A percentile compares a stretch with the other conserved stretches of the same genome.
Evolutionary conservation across 2,797 vertebrate genomes (phyloP).

Genomic region (Myiothlypis chrysogaster): DNA sequence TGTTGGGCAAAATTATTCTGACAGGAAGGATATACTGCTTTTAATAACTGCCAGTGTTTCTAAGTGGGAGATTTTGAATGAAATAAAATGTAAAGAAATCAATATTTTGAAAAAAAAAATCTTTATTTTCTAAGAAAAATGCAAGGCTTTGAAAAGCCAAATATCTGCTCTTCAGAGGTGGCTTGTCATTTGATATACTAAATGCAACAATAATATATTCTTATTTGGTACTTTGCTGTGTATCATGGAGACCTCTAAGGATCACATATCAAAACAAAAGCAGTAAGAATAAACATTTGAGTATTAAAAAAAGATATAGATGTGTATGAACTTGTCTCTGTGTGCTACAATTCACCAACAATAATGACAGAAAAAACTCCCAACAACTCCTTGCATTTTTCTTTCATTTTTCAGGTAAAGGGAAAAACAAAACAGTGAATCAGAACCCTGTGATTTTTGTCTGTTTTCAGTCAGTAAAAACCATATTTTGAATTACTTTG

Average conservation of each 20-base stretch:
- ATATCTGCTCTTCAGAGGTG: background rate
- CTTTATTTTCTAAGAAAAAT: background rate
- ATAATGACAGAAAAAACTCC: background rate
- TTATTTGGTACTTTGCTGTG: background rate
- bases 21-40: background rate
- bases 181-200: background rate
- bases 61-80: background rate
- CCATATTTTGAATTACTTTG: background rate
- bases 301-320: slow-evolving; percentile 15
- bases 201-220: background rate
- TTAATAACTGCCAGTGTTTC: background rate
- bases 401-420: background rate
- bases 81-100: background rate
- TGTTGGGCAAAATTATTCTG: slow-evolving; percentile 4
- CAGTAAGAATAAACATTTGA: background rate
- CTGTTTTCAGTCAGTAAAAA: background rate
- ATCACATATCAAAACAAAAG: slow-evolving; percentile 29
- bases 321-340: background rate
- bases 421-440: slow-evolving; percentile 17
- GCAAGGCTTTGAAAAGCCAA: background rate
- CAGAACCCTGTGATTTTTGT: background rate
- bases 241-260: background rate
- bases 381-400: background rate
- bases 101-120: background rate
- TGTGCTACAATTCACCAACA: background rate